These are phyloP conservation scores for Psilopogon haemacephalus DNA, from an alignment of 2,113 vertebrate genomes.

Conservation along the genomic window DNA sequence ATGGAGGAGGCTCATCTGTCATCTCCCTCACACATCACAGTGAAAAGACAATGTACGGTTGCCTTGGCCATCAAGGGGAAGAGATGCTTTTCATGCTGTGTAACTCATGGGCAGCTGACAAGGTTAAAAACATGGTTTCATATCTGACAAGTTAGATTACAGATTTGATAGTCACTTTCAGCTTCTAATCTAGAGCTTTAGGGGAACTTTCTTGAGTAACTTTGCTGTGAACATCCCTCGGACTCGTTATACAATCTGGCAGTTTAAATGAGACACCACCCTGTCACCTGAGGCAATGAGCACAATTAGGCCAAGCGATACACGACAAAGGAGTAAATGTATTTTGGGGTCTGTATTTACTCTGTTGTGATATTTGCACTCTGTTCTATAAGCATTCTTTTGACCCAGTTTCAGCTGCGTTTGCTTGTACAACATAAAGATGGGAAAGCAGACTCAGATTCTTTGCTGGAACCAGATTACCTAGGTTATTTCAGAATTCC, in stretches of 20 bases:
- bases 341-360: not conserved
- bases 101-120: constrained; percentile 30
- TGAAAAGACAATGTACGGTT: not conserved
- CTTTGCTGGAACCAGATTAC: constrained; percentile 4
- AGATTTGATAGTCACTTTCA: not conserved
- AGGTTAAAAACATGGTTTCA: constrained; percentile 35
- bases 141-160: constrained; percentile 22
- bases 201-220: not conserved
- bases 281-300: not conserved
- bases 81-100: not conserved
- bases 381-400: not conserved
- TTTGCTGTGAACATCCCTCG: not conserved
- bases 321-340: not conserved
- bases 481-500: constrained; percentile 37
- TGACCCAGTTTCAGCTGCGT: not conserved
- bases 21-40: not conserved
- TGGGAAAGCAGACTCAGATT: not conserved
- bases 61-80: not conserved
- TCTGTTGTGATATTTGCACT: not conserved
- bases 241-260: not conserved
- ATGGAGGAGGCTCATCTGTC: constrained; percentile 22
- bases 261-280: not conserved
- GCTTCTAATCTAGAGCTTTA: constrained; percentile 17
- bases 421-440: not conserved
- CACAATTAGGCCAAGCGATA: not conserved